Evolutionary conservation across 1,140 invertebrate genomes (phyloP), one percentile per base, ranked within the genome.

Genomic region (Aphidius ervi): DNA sequence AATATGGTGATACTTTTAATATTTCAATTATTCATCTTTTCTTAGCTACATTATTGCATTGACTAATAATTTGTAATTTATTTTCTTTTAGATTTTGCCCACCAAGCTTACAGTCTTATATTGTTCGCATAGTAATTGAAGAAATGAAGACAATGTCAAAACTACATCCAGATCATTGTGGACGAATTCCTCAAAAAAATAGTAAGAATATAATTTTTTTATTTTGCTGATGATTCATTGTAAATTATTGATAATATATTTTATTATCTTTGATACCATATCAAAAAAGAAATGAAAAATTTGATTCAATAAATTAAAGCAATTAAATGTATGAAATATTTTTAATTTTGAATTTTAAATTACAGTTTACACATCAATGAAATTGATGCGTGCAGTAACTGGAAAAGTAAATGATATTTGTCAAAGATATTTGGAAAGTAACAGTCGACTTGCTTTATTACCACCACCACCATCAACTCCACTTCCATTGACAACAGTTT

Each of bases 341-440:
- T 5, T 31, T 46, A 3, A 46, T 56, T 45, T 10, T 46, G 9
- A 55, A 10, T 53, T 59, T 60, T 62, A 63, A 62, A 61, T 84
- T 85, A 5, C 78, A 90, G 88, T 83, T 65, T 88, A 86, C 71
- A 84, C 85, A 74, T 84, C 88, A 41, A 76, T 90, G 45, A 85
- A 86, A 60, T 78, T 91, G 58, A 89, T 89, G 87, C 86, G 88
- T 74, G 81, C 84, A 45, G 86, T 90, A 49, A 88, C 86, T 50
- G 81, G 80, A 23, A 85, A 86, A 77, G 84, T 89, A 58, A 87
- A 90, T 70, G 83, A 85, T 68, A 83, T 90, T 20, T 90, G 88
- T 69, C 74, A 82, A 46, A 79, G 84, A 39, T 88, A 88, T 72
- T 74, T 85, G 67, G 85, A 88, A 72, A 31, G 23, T 31, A 86